phyloP scores from a whole-genome alignment of 2,113 vertebrate species.

The Ophiodon elongatus region DNA sequence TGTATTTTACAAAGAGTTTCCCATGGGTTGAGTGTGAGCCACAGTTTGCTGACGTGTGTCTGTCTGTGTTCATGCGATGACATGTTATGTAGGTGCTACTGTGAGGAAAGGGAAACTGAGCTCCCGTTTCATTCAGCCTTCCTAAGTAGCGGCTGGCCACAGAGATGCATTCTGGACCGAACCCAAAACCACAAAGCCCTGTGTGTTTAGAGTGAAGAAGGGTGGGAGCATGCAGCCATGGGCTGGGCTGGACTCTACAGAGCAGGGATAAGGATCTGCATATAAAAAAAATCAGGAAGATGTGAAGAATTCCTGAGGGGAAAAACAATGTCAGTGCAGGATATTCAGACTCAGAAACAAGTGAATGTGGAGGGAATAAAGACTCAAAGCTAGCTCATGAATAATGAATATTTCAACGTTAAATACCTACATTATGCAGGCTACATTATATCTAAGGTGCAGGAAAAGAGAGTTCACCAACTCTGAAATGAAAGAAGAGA shows the following conservation, averaged over 20 bases:
- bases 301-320: slow-evolving; percentile 20
- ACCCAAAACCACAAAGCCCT: slow-evolving; percentile 70
- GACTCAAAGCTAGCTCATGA: neutral
- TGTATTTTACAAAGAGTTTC: slow-evolving; percentile 5
- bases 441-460: neutral
- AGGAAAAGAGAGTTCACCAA: neutral
- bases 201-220: slow-evolving; percentile 42
- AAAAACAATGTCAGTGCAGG: slow-evolving; percentile 12
- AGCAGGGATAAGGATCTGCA: slow-evolving; percentile 31
- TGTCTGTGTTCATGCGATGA: slow-evolving; percentile 59
- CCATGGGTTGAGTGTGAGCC: slow-evolving; percentile 18
- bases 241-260: slow-evolving; percentile 34
- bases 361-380: neutral
- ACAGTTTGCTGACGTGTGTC: slow-evolving; percentile 44
- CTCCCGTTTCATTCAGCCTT: slow-evolving; percentile 54
- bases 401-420: neutral
- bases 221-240: slow-evolving; percentile 30
- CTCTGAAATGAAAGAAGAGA: slow-evolving; percentile 31
- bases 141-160: slow-evolving; percentile 71
- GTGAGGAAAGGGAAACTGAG: slow-evolving; percentile 53
- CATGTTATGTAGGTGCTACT: slow-evolving; percentile 62
- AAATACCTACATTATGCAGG: neutral
- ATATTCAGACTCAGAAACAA: slow-evolving; percentile 24
- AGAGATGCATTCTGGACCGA: slow-evolving; percentile 65
- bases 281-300: slow-evolving; percentile 25